Evolutionary conservation across 2,888 invertebrate genomes (phyloP).

Genomic region (Megalurothrips usitatus): DNA sequence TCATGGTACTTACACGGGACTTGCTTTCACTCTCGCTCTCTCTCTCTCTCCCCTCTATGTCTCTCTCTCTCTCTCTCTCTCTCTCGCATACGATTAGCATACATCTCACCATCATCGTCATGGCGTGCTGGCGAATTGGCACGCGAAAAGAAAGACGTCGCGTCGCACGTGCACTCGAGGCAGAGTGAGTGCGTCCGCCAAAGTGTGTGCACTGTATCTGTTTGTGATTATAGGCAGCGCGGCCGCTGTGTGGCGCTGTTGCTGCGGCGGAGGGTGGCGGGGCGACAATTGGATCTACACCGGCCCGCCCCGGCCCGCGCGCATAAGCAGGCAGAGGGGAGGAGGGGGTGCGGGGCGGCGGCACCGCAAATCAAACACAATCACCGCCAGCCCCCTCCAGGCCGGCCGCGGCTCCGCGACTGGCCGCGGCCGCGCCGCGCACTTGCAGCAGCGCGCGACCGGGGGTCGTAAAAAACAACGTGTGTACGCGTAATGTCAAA

Average conservation of each 20-base stretch:
- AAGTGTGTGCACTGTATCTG: background rate
- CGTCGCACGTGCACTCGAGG: too few species aligned
- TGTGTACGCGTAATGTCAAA: too few species aligned
- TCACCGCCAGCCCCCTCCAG: background rate
- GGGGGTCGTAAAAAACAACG: too few species aligned
- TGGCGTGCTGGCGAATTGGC: background rate
- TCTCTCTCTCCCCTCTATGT: too few species aligned
- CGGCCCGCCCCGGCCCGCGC: background rate
- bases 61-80: too few species aligned
- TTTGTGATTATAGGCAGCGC: background rate
- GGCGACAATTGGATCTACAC: slow-evolving; percentile 12
- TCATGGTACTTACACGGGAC: too few species aligned
- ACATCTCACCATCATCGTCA: too few species aligned
- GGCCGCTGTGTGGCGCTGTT: too few species aligned
- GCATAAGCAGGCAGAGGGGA: background rate
- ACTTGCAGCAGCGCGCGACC: too few species aligned
- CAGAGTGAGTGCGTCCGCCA: background rate
- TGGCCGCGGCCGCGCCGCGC: too few species aligned
- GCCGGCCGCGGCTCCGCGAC: background rate
- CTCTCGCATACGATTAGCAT: too few species aligned
- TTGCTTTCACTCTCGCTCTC: too few species aligned
- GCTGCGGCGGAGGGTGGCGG: background rate
- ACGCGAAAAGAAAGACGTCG: slow-evolving; percentile 2
- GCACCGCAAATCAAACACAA: background rate
- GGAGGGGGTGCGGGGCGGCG: background rate